Evolutionary conservation across 2,113 vertebrate species (phyloP).

Genomic region (Smithornis capensis): DNA sequence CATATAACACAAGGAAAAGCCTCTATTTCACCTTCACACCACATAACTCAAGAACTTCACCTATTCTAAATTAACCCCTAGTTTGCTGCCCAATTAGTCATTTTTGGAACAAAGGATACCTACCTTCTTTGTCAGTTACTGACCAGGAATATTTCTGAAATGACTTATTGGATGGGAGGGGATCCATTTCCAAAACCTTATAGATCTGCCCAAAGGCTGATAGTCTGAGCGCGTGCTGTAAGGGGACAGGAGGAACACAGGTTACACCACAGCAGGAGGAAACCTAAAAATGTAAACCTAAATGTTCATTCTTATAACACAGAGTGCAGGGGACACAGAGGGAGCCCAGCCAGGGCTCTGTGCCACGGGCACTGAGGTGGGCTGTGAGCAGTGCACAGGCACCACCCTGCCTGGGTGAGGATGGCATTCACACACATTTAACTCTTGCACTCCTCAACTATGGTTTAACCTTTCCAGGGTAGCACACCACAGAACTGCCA

Average conservation of each 20-base stretch:
- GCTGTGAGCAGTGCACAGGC: no score
- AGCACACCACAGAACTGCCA: not conserved
- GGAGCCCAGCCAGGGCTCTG: not conserved
- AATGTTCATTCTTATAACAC: not conserved
- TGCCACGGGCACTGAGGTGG: not conserved
- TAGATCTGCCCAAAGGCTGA: conserved; percentile 98
- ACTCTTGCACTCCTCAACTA: not conserved
- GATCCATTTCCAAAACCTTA: conserved; percentile 98
- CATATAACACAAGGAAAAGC: not conserved
- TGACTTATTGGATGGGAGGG: conserved; percentile 94
- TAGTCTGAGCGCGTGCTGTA: conserved; percentile 90
- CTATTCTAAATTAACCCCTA: not conserved
- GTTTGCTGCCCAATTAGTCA: not conserved
- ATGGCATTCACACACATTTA: not conserved
- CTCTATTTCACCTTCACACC: not conserved
- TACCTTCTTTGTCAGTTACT: conserved; percentile 94
- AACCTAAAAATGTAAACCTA: not conserved
- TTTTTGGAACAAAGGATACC: conserved; percentile 24
- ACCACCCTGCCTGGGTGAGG: not conserved
- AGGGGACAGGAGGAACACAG: not conserved
- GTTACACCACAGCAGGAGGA: not conserved
- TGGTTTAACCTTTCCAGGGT: not conserved
- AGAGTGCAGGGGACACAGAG: no score
- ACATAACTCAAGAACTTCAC: not conserved
- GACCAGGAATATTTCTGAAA: conserved; percentile 96